Evolutionary conservation across 2,888 invertebrate genomes (phyloP).

Genomic region (Melinaea marsaeus): DNA sequence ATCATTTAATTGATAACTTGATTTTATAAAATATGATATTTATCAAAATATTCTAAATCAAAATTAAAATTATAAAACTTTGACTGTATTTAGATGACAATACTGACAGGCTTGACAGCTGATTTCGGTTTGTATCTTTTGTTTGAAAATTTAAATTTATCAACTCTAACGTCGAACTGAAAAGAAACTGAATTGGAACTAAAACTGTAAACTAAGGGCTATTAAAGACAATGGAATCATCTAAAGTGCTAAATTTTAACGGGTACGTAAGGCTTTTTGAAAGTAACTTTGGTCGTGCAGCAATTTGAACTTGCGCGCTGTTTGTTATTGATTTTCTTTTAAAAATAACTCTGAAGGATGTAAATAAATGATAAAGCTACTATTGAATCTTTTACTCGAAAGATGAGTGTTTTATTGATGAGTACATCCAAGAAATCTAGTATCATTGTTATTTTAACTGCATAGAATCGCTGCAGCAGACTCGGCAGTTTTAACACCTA

Average conservation of each 20-base stretch:
- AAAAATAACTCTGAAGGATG: constrained; percentile 71
- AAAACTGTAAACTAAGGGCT: background rate
- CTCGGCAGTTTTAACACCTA: constrained; percentile 53
- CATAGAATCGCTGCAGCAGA: constrained; percentile 37
- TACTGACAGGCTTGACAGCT: constrained; percentile 31
- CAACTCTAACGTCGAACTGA: constrained; percentile 20
- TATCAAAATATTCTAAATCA: too few relatives aligned
- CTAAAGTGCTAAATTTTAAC: constrained; percentile 41
- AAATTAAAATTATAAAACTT: too few relatives aligned
- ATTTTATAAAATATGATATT: too few relatives aligned
- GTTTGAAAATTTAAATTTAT: constrained; percentile 34
- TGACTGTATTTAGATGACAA: constrained; percentile 2
- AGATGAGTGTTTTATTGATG: constrained; percentile 14
- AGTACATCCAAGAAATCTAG: constrained; percentile 3
- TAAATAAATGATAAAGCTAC: constrained; percentile 73
- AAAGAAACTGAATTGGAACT: constrained; percentile 4
- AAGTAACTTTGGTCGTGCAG: constrained; percentile 28
- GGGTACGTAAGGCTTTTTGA: constrained; percentile 42
- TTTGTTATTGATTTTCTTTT: constrained; percentile 73
- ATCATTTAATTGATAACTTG: too few relatives aligned
- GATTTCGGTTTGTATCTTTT: constrained; percentile 34
- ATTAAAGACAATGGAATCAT: constrained; percentile 45
- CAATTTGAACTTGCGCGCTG: constrained; percentile 70
- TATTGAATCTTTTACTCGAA: constrained; percentile 49
- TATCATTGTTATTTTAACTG: constrained; percentile 13